These are phyloP conservation scores for Spodoptera frugiperda DNA, from an alignment of 1,140 invertebrate genomes.

Conservation along the genomic window DNA sequence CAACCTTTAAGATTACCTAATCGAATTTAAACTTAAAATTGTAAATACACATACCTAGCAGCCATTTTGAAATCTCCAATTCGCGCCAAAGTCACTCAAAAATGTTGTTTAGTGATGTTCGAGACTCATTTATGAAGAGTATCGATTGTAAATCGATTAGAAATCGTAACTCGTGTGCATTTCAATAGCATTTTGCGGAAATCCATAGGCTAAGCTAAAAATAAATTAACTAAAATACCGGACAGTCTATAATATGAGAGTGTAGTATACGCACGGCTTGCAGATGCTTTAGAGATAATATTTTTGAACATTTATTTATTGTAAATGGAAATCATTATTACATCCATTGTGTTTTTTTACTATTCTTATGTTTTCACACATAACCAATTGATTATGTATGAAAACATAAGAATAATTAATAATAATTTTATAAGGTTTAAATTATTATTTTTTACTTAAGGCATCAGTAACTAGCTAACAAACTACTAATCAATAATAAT, in stretches of 20 bases:
- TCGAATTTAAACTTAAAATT: too few relatives aligned
- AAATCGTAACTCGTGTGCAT: constrained; percentile 39
- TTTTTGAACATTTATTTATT: background rate
- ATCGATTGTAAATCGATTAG: constrained; percentile 34
- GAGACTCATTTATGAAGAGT: background rate
- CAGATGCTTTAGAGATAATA: constrained; percentile 37
- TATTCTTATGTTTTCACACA: too few relatives aligned
- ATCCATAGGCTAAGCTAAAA: constrained; percentile 61
- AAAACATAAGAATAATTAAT: too few relatives aligned
- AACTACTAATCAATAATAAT: too few relatives aligned
- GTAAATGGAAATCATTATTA: too few relatives aligned
- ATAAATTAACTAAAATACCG: constrained; percentile 66
- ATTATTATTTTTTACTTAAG: too few relatives aligned
- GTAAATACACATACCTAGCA: background rate
- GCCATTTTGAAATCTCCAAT: constrained; percentile 1
- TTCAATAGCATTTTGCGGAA: constrained; percentile 58
- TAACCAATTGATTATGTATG: too few relatives aligned
- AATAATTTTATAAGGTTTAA: too few relatives aligned
- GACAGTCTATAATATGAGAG: constrained; percentile 55
- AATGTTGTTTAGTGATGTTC: background rate
- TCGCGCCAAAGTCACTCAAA: constrained; percentile 1
- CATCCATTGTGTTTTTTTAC: too few relatives aligned
- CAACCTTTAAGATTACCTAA: background rate
- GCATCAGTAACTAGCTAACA: too few relatives aligned
- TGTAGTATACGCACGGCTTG: constrained; percentile 53